Evolutionary conservation across 2,888 invertebrate genomes (phyloP).

Genomic region (Thereva unica): DNA sequence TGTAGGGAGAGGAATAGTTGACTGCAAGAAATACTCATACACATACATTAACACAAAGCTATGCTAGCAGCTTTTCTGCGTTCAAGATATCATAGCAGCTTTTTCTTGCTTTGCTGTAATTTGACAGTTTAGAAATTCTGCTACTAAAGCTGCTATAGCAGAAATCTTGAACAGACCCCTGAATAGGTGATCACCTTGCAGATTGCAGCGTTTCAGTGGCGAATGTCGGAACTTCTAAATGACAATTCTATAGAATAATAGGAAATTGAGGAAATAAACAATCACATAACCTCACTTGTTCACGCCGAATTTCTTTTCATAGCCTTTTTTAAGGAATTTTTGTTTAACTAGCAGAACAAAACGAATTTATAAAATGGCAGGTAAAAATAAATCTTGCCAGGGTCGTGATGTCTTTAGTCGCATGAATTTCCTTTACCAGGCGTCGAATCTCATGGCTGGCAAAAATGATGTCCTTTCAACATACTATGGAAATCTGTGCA

Average conservation of each 20-base stretch:
- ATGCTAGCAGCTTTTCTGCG: too few species aligned
- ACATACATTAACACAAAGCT: too few species aligned
- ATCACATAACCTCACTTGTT: too few species aligned
- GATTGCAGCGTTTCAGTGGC: background rate
- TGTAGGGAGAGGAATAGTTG: too few species aligned
- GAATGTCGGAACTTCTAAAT: background rate
- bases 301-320: background rate
- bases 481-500: slow-evolving; percentile 54
- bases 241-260: background rate
- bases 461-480: slow-evolving; percentile 50
- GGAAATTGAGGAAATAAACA: too few species aligned
- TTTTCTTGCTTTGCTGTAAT: too few species aligned
- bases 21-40: too few species aligned
- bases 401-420: slow-evolving; percentile 48
- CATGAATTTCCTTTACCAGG: slow-evolving; percentile 57
- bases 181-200: background rate
- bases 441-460: slow-evolving; percentile 53
- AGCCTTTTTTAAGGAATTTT: background rate
- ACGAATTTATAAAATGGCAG: background rate
- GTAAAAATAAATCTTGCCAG: slow-evolving; percentile 12
- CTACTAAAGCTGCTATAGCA: too few species aligned
- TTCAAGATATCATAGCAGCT: too few species aligned
- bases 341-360: background rate
- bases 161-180: too few species aligned
- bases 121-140: too few species aligned